Percentiles rank a stretch among this genome's conserved stretches.
These are phyloP conservation scores for Antitype chi DNA, from an alignment of 2,888 invertebrate species.

Conservation along the genomic window DNA sequence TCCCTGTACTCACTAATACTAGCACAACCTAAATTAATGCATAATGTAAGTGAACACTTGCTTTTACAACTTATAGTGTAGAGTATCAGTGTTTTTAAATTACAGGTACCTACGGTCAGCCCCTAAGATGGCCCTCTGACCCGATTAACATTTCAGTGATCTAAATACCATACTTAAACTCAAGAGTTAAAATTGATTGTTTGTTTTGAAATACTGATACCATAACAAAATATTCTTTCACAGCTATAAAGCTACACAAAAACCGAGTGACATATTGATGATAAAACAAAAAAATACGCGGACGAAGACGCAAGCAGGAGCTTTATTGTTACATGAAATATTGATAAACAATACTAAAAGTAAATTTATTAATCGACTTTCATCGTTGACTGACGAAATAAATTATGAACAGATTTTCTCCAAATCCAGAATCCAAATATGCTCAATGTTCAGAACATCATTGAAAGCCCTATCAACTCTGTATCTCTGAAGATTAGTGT, in stretches of 20 bases:
- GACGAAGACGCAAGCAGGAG: background rate
- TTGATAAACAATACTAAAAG: background rate
- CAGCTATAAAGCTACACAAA: background rate
- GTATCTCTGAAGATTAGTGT: background rate
- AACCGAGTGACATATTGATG: background rate
- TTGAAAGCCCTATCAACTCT: background rate
- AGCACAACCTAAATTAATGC: background rate
- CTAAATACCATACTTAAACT: background rate
- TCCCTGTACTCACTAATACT: background rate
- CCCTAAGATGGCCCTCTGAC: background rate
- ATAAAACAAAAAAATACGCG: background rate
- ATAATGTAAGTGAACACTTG: background rate
- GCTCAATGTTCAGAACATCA: slow-evolving; percentile 5
- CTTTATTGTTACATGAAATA: background rate
- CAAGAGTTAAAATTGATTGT: background rate
- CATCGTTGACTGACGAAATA: background rate
- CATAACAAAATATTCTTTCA: background rate
- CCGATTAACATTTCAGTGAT: background rate
- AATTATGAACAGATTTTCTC: background rate
- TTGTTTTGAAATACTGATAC: too few relatives aligned
- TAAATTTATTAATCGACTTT: background rate
- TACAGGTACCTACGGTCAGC: background rate
- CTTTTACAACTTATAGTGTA: background rate
- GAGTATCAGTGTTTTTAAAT: background rate
- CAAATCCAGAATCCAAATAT: background rate